Percentiles rank a stretch among this genome's conserved stretches.
These are phyloP conservation scores for Phasianus colchicus DNA, from an alignment of 2,113 vertebrate genomes.

Conservation along the genomic window DNA sequence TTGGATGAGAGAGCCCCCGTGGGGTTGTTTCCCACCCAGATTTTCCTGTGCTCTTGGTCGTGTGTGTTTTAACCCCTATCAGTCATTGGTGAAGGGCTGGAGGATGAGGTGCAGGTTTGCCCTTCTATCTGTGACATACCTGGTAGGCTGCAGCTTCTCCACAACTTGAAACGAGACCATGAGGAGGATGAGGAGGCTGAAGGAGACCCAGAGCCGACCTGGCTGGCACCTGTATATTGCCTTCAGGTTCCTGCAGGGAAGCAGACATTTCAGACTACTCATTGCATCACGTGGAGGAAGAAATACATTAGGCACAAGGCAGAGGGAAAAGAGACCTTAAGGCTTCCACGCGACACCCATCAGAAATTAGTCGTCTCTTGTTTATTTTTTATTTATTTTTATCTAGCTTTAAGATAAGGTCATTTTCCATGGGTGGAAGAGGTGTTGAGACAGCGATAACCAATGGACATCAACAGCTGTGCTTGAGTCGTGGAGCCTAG, in stretches of 20 bases:
- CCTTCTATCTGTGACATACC: conserved; percentile 23
- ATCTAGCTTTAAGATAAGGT: not conserved
- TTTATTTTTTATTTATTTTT: not conserved
- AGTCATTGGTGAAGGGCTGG: accelerated
- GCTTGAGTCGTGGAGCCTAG: not conserved
- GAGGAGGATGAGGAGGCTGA: conserved; percentile 61
- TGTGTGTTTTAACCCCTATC: not conserved
- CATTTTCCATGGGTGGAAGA: not conserved
- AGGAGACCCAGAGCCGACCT: conserved; percentile 53
- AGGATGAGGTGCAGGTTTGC: not conserved
- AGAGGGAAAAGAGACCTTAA: accelerated
- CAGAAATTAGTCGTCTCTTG: not conserved
- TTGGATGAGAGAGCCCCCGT: not conserved
- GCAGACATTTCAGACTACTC: not conserved
- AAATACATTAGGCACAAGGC: not conserved
- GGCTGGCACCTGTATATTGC: conserved; percentile 49
- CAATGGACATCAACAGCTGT: not conserved
- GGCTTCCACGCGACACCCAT: not conserved
- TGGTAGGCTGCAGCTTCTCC: conserved; percentile 52
- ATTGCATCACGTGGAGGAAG: not conserved
- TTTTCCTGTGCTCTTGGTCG: not conserved
- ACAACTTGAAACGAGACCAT: conserved; percentile 25
- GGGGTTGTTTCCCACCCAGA: not conserved
- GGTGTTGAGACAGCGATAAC: not conserved
- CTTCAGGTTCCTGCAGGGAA: conserved; percentile 54